Conservation (phyloP, 2,797 vertebrate genomes). For the Dicrostonyx torquatus region DNA sequence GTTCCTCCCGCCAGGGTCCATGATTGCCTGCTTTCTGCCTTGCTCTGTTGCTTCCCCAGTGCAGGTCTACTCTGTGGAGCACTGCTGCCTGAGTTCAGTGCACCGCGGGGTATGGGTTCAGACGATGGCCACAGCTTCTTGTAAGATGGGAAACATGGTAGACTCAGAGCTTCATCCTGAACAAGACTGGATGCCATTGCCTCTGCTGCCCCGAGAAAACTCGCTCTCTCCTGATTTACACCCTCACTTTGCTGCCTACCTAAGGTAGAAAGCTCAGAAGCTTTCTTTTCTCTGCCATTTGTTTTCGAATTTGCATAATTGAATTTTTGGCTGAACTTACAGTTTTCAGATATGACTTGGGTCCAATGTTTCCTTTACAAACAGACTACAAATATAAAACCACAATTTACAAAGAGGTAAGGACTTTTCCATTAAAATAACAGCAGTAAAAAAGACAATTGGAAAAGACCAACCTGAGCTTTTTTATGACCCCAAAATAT, state of each 20-base stretch:
- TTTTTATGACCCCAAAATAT: not conserved
- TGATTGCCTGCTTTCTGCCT: not conserved
- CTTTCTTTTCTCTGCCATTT: constrained; percentile 29
- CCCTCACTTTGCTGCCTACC: rapidly evolving
- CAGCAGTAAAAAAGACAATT: constrained; percentile 1
- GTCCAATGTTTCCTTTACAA: constrained; percentile 44
- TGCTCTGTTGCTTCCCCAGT: constrained; percentile 14
- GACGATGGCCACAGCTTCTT: not conserved
- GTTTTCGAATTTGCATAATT: constrained; percentile 53
- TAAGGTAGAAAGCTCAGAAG: not conserved
- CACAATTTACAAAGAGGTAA: constrained; percentile 25
- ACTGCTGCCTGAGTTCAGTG: not conserved
- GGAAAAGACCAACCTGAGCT: not conserved
- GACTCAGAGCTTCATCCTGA: not conserved
- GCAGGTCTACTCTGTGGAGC: not conserved
- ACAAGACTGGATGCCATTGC: not conserved
- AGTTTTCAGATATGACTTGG: constrained; percentile 53
- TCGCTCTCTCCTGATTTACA: not conserved
- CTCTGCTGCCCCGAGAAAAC: not conserved
- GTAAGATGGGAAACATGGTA: not conserved
- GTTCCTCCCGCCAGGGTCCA: not conserved
- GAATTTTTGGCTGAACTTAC: constrained; percentile 54
- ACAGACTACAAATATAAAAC: not conserved
- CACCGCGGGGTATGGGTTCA: not conserved
- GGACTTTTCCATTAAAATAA: constrained; percentile 45